Base-by-base conservation (phyloP, 2,797 vertebrate genomes). In the Hippocampus kuda region DNA sequence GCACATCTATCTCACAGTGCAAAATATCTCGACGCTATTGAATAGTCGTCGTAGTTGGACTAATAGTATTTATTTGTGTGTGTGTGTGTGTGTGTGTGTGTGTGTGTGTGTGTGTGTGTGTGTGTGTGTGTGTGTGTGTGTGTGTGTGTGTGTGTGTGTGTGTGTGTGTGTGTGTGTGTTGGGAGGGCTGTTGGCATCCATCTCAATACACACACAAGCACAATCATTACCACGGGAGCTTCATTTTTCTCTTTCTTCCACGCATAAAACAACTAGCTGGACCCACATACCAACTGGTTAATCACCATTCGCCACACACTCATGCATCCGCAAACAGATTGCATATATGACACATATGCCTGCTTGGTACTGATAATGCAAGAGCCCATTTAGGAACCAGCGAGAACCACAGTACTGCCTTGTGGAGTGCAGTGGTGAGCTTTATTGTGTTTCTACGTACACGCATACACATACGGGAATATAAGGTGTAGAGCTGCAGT, bases 251-350 rank as follows among this genome's bases (percentile, higher is more conserved):
- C 59, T 15, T 24, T 71, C 64, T 74, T 65, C 66, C 46, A 80
- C 64, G 70, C 74, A 79, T 73, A 70, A 82, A 38, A 81, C 80
- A 82, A 70, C 76, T 77, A 72, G 57, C 69, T 57, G 87, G 86
- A 89, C 88, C 87, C 85, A 90, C 75, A 87, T 88, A 86, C 76
- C 54, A 77, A 77, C 64, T 63, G 68, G 81, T 85, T 88, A 83
- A 84, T 86, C 77, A 67, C 73, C 11, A 51, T 51, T 51, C 16
- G 18, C 48, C 16, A 49, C 48, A 20, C 48, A 18, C 26, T 24
- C 49, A 67, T 6, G 11, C 41, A 68, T 57, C 2, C 27, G 42
- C 69, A 74, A 41, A 67, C 57, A 68, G 72, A 75, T 70, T 67
- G 30, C 42, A 72, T 75, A 49, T 68, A 72, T 81, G 76, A 79